Evolutionary conservation across 2,113 vertebrate genomes (phyloP), one percentile per base, ranked within the genome.

Genomic region (Albula glossodonta): DNA sequence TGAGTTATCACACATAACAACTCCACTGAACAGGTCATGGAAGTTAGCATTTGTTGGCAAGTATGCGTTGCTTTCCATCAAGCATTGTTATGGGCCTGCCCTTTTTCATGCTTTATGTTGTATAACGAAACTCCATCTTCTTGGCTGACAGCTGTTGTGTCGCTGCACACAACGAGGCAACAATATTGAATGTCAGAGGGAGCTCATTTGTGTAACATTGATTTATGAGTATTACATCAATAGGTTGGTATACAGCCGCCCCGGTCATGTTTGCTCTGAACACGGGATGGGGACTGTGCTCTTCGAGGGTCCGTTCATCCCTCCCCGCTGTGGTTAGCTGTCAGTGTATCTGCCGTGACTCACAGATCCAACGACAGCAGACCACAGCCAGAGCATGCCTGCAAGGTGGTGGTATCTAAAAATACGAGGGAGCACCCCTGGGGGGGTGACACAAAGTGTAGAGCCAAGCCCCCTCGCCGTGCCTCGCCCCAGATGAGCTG

Each of bases 331-430:
- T 56, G 57, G 12, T 19, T 63, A 9, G 15, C 31, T 63, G 56
- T 51, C 48, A 13, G 2, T 80, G 79, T 84, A 88, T 86, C 84
- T 81, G 84, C 82, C 86, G 82, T 92, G 86, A 87, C 88, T 83
- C 87, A 90, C 85, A 91, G 91, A 92, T 91, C 89, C 89, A 89
- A 89, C 87, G 91, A 81, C 89, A 93, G 89, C 89, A 86, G 83
- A 87, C 91, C 86, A 89, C 41, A 86, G 88, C 88, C 85, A 22
- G 41, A 50, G 84, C 84, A 52, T 25, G 66, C 66, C 70, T 78
- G 87, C 81, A 91, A 94, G 93, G 92, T 93, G 92, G 88, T 87
- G 52, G 51, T 5, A 51, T 89, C 92, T 93, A 93, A 92, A 93
- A 93, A 93, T 94, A 93, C 87, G 87, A 85, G 84, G 15, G 56